Conservation (phyloP, 1,140 invertebrate species). For the Spodoptera litura region DNA sequence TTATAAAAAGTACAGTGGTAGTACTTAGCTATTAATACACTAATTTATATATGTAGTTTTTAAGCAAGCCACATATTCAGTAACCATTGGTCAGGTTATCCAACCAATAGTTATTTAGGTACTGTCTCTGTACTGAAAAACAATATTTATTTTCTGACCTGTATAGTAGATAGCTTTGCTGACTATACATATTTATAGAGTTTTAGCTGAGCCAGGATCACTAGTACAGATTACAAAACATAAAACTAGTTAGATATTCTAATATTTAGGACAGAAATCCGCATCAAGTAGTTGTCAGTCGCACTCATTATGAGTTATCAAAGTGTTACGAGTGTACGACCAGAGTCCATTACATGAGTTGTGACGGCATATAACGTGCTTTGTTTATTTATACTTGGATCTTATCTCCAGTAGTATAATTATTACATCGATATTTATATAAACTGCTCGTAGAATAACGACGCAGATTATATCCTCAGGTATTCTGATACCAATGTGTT, state of each 20-base stretch:
- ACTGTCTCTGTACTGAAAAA: too few relatives aligned
- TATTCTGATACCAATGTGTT: neutral
- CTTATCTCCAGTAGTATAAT: conserved; percentile 11
- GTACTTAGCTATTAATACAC: too few relatives aligned
- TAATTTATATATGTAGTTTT: too few relatives aligned
- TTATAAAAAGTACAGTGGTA: too few relatives aligned
- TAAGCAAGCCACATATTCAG: too few relatives aligned
- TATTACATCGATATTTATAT: neutral
- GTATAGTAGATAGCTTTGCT: too few relatives aligned
- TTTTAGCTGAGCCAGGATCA: neutral
- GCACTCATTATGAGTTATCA: conserved; percentile 29
- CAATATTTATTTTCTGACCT: too few relatives aligned
- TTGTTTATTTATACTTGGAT: conserved; percentile 24
- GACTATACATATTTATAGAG: too few relatives aligned
- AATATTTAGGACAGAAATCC: conserved; percentile 39
- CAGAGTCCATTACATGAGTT: conserved; percentile 11
- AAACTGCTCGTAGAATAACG: neutral
- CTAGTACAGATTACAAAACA: conserved; percentile 14
- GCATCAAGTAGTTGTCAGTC: conserved; percentile 3
- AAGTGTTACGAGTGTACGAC: conserved; percentile 29
- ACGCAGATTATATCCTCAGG: neutral
- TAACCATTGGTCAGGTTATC: too few relatives aligned
- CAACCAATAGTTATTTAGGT: too few relatives aligned
- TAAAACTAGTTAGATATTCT: conserved; percentile 19
- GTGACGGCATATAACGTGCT: conserved; percentile 10